Evolutionary conservation across 2,797 vertebrate genomes (phyloP), one percentile per base, ranked within the genome.

Genomic region (Miichthys miiuy): DNA sequence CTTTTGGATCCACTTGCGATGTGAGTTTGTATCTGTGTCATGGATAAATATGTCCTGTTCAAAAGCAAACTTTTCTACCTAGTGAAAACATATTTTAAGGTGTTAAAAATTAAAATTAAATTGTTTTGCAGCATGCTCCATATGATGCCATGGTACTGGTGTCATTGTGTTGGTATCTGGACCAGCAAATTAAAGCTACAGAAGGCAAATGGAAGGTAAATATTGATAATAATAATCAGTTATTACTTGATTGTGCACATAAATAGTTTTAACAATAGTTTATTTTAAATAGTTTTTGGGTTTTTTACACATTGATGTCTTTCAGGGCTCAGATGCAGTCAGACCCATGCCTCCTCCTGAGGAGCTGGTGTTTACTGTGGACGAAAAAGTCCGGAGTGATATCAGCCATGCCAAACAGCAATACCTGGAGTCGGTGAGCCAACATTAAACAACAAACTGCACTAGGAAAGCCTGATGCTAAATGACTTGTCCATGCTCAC

Each of bases 161-260:
- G 79, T 91, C 92, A n/a, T 42, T 97, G 87, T 90, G 92, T 58
- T 78, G 94, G 92, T 96, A 95, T 46, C 17, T 95, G 0, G 97
- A 99, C 83, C 90, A 96, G 87, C 95, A 95, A 77, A 57, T 98
- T 73, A 81, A 94, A 84, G 95, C 96, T 80, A 92, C 87, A 57
- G 95, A 96, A 56, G 98, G 98, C 71, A 95, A 93, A 76, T 99
- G 98, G 98, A 97, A 97, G 97, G 98, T 99, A 95, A 83, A 83
- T 27, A 12, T 5, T 10, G 17, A 55, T 30, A 14, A 4, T 67
- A 34, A 34, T 42, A 13, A 11, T 42, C 41, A 42, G 41, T 42
- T 8, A 34, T 34, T 7, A 20, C 20, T 1, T 71, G 0, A 21
- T 13, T 46, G n/a, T 75, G 12, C 38, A 42, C 23, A 47, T 12